Base-by-base conservation (phyloP, 2,888 invertebrate genomes). In the Cacoxenus indagator region DNA sequence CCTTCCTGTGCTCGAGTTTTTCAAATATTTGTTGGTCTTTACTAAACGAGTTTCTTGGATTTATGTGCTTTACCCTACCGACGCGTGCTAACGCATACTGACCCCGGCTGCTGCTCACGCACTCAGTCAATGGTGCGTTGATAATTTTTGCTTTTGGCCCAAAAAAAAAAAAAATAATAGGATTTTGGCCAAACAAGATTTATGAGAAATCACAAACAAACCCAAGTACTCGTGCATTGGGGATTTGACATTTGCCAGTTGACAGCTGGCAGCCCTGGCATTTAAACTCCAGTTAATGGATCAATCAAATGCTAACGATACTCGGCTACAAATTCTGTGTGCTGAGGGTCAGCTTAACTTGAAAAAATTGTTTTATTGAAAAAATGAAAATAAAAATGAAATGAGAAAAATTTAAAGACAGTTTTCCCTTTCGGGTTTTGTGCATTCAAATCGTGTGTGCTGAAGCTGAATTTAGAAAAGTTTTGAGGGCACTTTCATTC, bases 401-500 rank as follows among this genome's bases (percentile, higher is more conserved):
- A 37, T 4, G 37, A 37, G 14, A 37, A 37, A 37, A 37, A 37
- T 4, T 37, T 37, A 14, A 37, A 11, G 9, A 14, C 37, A 37
- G 14, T 37, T 37, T 37, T 14, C 9, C n/a, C n/a, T n/a, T 14
- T 37, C 9, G 51, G 5, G 51, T 17, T 51, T 51, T 51, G 51
- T 51, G 51, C 51, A 51, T 51, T 17, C 51, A 22, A 51, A 51
- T 17, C 17, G 8, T 51, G 51, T 51, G 17, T 51, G 5, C 29
- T 61, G 67, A 51, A 62, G 37, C 51, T 78, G 78, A 82, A 83
- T 81, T 83, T 82, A 84, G 74, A 83, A 84, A 81, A 75, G 77
- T 83, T 83, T 85, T 81, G 82, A 83, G 84, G 83, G 84, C 84
- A 84, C 83, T 84, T 83, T 84, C 83, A 78, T 84, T 84, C 81